Evolutionary conservation across 2,888 invertebrate species (phyloP).

Genomic region (Auanema freiburgensis): DNA sequence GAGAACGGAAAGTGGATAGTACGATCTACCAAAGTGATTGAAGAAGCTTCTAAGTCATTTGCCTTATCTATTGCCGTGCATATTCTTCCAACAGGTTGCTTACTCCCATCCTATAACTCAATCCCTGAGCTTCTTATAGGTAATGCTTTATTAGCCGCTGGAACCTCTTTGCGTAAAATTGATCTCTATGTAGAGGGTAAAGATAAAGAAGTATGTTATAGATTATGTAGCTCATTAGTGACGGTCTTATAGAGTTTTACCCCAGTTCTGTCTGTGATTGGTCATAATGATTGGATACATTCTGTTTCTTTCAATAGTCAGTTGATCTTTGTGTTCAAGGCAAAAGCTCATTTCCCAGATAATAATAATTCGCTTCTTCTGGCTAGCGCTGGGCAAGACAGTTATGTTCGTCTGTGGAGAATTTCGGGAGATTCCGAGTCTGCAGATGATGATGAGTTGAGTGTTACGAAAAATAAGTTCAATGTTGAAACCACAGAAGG

Average conservation of each 20-base stretch:
- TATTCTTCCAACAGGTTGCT: conserved; percentile 7
- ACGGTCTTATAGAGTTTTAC: conserved; percentile 15
- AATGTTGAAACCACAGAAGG: not conserved
- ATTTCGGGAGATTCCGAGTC: conserved; percentile 4
- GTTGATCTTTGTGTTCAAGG: conserved; percentile 4
- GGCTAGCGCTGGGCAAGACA: conserved; percentile 43
- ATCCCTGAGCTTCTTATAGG: not conserved
- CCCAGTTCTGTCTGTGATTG: conserved; percentile 32
- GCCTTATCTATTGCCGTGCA: conserved; percentile 13
- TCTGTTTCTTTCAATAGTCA: conserved; percentile 49
- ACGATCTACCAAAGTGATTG: not conserved
- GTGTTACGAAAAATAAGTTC: conserved; percentile 31
- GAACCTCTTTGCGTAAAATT: conserved; percentile 47
- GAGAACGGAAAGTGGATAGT: not conserved
- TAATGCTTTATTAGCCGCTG: conserved; percentile 36
- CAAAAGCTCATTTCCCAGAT: conserved; percentile 19
- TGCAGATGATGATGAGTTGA: conserved; percentile 30
- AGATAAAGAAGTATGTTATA: not conserved
- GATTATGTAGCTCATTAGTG: not conserved
- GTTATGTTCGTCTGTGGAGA: conserved; percentile 42
- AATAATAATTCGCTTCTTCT: conserved; percentile 25
- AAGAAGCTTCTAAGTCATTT: conserved; percentile 8
- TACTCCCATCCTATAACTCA: not conserved
- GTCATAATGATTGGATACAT: conserved; percentile 53
- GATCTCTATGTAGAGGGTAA: conserved; percentile 30